Percentiles rank a stretch among this genome's conserved stretches.
These are phyloP conservation scores for Boloria euphrosyne DNA, from an alignment of 2,888 invertebrate species.

Conservation along the genomic window DNA sequence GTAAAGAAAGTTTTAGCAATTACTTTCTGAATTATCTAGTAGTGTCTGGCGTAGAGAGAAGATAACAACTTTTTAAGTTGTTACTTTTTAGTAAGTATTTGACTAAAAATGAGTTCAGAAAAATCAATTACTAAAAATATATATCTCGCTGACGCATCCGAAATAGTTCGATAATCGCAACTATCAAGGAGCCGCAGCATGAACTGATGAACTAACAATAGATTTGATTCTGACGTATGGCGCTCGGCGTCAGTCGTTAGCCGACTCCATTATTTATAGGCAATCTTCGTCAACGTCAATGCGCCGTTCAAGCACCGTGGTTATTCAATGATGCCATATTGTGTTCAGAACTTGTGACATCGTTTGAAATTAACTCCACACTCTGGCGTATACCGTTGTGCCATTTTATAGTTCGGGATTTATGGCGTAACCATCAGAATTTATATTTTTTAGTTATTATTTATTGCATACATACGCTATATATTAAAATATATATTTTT, in stretches of 20 bases:
- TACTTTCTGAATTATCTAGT: too few species aligned
- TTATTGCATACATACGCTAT: too few species aligned
- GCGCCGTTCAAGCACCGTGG: slow-evolving; percentile 34
- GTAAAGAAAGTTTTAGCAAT: too few species aligned
- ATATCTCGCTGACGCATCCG: slow-evolving; percentile 4
- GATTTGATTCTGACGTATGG: slow-evolving; percentile 43
- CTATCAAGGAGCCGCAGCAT: slow-evolving; percentile 38
- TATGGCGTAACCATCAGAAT: not conserved
- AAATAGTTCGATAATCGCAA: slow-evolving; percentile 28
- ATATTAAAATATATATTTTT: too few species aligned
- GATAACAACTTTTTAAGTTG: too few species aligned
- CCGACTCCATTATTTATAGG: slow-evolving; percentile 45
- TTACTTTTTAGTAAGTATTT: too few species aligned
- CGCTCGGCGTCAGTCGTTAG: slow-evolving; percentile 42
- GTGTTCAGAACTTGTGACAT: slow-evolving; percentile 36
- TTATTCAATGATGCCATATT: slow-evolving; percentile 39
- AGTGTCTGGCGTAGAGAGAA: too few species aligned
- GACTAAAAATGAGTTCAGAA: too few species aligned
- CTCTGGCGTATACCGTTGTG: slow-evolving; percentile 2
- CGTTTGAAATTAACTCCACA: slow-evolving; percentile 33
- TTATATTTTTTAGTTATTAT: not conserved
- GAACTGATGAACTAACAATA: slow-evolving; percentile 44
- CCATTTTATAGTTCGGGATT: slow-evolving; percentile 6
- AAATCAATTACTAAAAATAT: not conserved
- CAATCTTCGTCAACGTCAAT: slow-evolving; percentile 46